Base-by-base conservation (phyloP, 2,888 invertebrate genomes). In the Poecilobothrus nobilitatus region DNA sequence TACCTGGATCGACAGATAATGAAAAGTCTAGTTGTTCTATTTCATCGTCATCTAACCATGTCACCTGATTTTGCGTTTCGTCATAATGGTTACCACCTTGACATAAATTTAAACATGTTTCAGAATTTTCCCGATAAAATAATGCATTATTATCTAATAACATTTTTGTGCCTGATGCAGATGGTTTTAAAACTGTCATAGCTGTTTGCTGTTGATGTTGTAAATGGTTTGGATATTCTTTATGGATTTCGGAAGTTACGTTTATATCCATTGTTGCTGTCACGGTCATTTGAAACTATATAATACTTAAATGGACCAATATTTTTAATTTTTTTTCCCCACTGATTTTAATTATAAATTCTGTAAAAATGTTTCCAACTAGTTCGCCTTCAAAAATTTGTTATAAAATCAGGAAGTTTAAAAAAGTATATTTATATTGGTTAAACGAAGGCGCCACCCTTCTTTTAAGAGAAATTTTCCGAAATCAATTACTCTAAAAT, bases 31-130 rank as follows among this genome's bases (percentile, higher is more conserved):
- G 82, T 67, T 86, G 86, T 76, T 88, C 89, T 76, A 88, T 88
- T 77, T 89, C 88, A 78, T 89, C 89, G 78, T 89, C 88, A 78
- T 89, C 87, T 73, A 88, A 82, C 91, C 91, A 91, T 73, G 87
- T 86, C 72, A 88, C 88, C 74, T 85, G 83, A 70, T 77, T 75
- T 37, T 76, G 76, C 69, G 76, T 76, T 71, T 61, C 76, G 71
- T 65, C 27, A 65, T 65, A 18, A 6, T 27, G 18, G 33, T 27
- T 65, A 22, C 18, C 33, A 22, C 34, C 33, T 65, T 18, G 18
- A 7, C 33, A 33, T 27, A 21, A 7, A 18, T 33, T 33, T 34
- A 65, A 65, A 7, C 34, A 27, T 33, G 27, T 2, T 5, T 33
- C 27, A 33, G 34, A 65, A 27, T 21, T 65, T 7, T 63, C 21